A percentile compares a stretch with the other conserved stretches of the same genome.
These are phyloP conservation scores for Minunthozetes semirufus DNA, from an alignment of 2,888 invertebrate genomes.

Conservation along the genomic window DNA sequence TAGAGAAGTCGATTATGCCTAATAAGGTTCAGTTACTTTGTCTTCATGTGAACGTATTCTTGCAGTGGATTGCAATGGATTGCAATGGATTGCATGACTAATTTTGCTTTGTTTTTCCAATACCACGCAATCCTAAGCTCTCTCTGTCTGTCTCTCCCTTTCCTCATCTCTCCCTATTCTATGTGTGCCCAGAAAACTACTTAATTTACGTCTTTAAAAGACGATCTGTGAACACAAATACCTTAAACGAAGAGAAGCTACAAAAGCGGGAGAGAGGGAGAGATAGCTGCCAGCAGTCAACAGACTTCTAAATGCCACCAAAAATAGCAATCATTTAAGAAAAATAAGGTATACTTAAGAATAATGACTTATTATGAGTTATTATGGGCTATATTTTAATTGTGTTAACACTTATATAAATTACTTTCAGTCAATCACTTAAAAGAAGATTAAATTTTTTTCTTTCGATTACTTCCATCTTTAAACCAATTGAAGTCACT, in stretches of 20 bases:
- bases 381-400: no score
- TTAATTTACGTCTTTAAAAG: conserved; percentile 17
- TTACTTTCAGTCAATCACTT: no score
- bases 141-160: neutral
- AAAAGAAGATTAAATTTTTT: no score
- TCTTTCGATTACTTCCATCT: no score
- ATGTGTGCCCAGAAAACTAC: neutral
- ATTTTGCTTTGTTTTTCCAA: conserved; percentile 29
- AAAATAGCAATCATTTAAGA: neutral
- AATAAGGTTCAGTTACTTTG: conserved; percentile 17
- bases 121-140: conserved; percentile 5
- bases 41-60: neutral
- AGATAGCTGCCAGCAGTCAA: neutral
- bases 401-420: no score
- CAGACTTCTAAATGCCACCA: neutral
- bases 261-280: neutral
- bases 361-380: no score
- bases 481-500: no score
- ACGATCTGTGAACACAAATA: neutral
- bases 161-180: neutral
- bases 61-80: neutral
- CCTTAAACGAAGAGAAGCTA: neutral
- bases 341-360: neutral
- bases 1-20: neutral
- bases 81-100: conserved; percentile 26